These are phyloP conservation scores for Castor canadensis DNA, from an alignment of 2,113 vertebrate genomes.

Conservation along the genomic window DNA sequence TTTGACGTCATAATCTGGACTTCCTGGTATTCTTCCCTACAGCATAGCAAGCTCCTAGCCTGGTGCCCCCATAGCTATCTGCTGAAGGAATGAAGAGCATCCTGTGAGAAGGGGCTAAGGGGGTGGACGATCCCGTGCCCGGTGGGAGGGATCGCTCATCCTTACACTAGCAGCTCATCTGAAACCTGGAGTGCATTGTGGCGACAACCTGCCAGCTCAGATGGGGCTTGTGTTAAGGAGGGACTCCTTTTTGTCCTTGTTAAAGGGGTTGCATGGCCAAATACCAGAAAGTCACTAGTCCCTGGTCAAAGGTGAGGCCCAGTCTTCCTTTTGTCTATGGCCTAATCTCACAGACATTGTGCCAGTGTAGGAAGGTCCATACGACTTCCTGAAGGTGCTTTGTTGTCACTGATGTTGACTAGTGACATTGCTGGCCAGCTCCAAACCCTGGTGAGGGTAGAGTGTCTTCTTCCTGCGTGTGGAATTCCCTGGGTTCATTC, in stretches of 20 bases:
- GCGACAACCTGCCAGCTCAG: no score
- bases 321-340: background rate
- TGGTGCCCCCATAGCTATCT: background rate
- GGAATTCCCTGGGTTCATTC: rapidly evolving
- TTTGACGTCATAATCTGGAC: background rate
- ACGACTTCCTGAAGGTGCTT: rapidly evolving
- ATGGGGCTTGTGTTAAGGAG: background rate
- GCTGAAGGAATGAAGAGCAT: background rate
- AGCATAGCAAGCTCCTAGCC: background rate
- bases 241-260: background rate
- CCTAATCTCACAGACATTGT: background rate
- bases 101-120: background rate
- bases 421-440: background rate
- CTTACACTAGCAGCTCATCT: no score
- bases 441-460: background rate
- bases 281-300: background rate
- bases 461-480: background rate
- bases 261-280: no score
- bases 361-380: rapidly evolving
- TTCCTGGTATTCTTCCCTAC: background rate
- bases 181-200: rapidly evolving
- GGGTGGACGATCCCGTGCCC: rapidly evolving
- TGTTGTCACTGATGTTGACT: rapidly evolving
- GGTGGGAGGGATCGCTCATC: background rate
- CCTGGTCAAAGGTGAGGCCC: background rate